Conservation (phyloP, 2,888 invertebrate species). For the Chrysolina haemoptera region DNA sequence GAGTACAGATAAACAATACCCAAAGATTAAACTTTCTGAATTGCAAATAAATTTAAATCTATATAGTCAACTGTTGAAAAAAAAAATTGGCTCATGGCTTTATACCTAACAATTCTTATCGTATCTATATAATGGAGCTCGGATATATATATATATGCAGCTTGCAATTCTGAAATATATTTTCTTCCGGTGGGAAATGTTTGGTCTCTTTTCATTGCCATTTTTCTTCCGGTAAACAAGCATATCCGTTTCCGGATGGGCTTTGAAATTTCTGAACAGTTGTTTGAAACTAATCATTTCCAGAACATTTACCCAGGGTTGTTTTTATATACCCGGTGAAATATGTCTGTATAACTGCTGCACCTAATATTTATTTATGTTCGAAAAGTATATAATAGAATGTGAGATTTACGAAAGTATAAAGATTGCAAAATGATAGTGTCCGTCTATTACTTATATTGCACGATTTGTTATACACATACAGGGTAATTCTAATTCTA, state of each 20-base stretch:
- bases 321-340: neutral
- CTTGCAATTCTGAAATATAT: neutral
- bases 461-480: too few relatives aligned
- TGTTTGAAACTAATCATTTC: constrained; percentile 6
- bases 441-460: too few relatives aligned
- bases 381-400: neutral
- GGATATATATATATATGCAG: too few relatives aligned
- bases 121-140: too few relatives aligned
- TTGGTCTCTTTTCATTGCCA: neutral
- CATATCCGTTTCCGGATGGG: neutral
- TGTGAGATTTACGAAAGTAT: neutral
- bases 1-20: too few relatives aligned
- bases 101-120: too few relatives aligned
- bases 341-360: neutral
- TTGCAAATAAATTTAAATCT: too few relatives aligned
- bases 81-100: too few relatives aligned
- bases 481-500: neutral
- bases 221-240: neutral
- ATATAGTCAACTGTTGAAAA: too few relatives aligned
- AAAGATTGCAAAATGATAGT: too few relatives aligned
- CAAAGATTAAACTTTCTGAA: too few relatives aligned
- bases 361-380: constrained; percentile 4
- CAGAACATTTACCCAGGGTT: neutral
- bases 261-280: neutral
- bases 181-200: neutral